Conservation (phyloP, 2,113 vertebrate genomes). For the Rhea americana region DNA sequence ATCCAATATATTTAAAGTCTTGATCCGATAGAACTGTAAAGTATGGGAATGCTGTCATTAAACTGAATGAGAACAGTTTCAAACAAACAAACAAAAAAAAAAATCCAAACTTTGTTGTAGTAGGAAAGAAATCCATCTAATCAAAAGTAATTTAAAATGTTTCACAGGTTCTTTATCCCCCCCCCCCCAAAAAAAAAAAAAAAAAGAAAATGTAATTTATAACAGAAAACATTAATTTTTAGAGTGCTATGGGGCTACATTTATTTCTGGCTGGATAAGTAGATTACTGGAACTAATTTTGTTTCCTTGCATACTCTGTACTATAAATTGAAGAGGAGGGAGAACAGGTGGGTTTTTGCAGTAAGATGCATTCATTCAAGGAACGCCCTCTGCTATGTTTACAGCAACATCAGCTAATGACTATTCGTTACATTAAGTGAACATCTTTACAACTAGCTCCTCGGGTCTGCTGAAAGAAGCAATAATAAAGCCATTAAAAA, state of each 20-base stretch:
- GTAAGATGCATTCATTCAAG: neutral
- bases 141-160: neutral
- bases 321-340: neutral
- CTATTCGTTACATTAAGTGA: neutral
- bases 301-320: neutral
- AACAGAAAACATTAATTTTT: neutral
- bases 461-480: neutral
- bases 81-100: neutral
- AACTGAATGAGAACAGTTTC: neutral
- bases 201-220: neutral
- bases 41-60: neutral
- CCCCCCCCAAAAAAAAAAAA: neutral
- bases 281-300: constrained; percentile 14
- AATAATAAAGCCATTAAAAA: neutral
- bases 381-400: neutral
- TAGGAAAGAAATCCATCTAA: neutral
- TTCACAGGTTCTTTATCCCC: neutral
- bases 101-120: neutral
- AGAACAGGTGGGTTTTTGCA: neutral
- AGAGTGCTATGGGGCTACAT: neutral
- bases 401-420: constrained; percentile 8
- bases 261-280: neutral
- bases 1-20: neutral
- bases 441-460: constrained; percentile 4
- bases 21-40: neutral